These are phyloP conservation scores for Tetragonisca angustula DNA, from an alignment of 2,888 invertebrate species.

Conservation along the genomic window DNA sequence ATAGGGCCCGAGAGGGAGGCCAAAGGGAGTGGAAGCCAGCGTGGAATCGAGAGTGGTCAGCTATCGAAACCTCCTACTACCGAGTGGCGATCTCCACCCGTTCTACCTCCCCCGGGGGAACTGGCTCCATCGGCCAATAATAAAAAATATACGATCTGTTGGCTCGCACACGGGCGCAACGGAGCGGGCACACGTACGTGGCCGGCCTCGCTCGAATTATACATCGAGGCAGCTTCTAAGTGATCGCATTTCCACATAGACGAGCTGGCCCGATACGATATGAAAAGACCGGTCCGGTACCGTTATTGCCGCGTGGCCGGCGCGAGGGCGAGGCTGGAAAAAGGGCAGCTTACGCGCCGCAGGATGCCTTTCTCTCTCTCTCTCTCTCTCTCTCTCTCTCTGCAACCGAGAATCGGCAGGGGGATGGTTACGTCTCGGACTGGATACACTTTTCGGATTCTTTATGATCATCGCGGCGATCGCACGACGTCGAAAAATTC, in stretches of 20 bases:
- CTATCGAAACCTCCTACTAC: constrained; percentile 78
- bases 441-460: constrained; percentile 75
- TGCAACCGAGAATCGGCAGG: constrained; percentile 52
- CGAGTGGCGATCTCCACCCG: not conserved
- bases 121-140: constrained; percentile 79
- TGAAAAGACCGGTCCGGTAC: constrained; percentile 78
- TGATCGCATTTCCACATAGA: constrained; percentile 84
- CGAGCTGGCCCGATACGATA: constrained; percentile 81
- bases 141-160: constrained; percentile 82
- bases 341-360: constrained; percentile 45
- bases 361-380: constrained; percentile 56
- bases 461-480: constrained; percentile 65
- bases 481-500: constrained; percentile 29
- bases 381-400: too few relatives aligned
- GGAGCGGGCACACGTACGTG: constrained; percentile 59
- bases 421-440: constrained; percentile 55
- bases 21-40: constrained; percentile 42
- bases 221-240: constrained; percentile 82
- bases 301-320: constrained; percentile 73
- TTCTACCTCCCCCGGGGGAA: constrained; percentile 63
- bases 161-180: constrained; percentile 71
- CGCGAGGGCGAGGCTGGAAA: constrained; percentile 45
- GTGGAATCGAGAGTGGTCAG: constrained; percentile 81
- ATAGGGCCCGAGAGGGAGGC: constrained; percentile 22
- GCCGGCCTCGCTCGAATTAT: constrained; percentile 78